These are phyloP conservation scores for Hirudinaria manillensis DNA, from an alignment of 2,888 invertebrate genomes.

Conservation along the genomic window DNA sequence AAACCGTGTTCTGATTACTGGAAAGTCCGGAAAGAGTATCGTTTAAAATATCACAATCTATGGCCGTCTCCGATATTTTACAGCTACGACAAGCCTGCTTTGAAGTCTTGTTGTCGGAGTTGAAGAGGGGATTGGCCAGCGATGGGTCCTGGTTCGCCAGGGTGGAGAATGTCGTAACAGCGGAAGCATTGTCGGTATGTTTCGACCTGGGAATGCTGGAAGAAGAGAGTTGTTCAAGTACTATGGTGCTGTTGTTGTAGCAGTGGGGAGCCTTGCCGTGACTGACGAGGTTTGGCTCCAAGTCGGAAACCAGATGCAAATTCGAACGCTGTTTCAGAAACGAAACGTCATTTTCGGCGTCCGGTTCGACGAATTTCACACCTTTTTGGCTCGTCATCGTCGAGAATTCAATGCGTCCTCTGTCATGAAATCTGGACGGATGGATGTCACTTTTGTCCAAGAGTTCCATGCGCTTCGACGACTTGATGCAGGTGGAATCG, in stretches of 20 bases:
- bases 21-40: neutral
- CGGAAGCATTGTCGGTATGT: too few species aligned
- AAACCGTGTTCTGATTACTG: neutral
- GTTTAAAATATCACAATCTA: slow-evolving; percentile 11
- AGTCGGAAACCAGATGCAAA: neutral
- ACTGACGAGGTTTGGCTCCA: neutral
- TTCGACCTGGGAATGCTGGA: too few species aligned
- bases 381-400: neutral
- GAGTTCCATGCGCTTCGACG: neutral
- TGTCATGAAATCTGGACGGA: slow-evolving; percentile 1
- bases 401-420: neutral
- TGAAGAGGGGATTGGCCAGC: neutral
- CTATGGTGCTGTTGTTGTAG: slow-evolving; percentile 5
- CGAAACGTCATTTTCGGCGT: neutral
- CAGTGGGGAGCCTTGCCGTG: neutral
- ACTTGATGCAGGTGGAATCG: neutral
- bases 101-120: neutral
- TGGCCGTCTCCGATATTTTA: neutral
- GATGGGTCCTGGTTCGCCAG: neutral
- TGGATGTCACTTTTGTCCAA: neutral
- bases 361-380: neutral
- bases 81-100: neutral
- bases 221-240: neutral
- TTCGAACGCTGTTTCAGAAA: neutral
- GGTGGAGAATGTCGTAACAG: neutral